A percentile compares a stretch with the other conserved stretches of the same genome.
phyloP scores from a whole-genome alignment of 2,797 vertebrate genomes.

The Todus mexicanus region DNA sequence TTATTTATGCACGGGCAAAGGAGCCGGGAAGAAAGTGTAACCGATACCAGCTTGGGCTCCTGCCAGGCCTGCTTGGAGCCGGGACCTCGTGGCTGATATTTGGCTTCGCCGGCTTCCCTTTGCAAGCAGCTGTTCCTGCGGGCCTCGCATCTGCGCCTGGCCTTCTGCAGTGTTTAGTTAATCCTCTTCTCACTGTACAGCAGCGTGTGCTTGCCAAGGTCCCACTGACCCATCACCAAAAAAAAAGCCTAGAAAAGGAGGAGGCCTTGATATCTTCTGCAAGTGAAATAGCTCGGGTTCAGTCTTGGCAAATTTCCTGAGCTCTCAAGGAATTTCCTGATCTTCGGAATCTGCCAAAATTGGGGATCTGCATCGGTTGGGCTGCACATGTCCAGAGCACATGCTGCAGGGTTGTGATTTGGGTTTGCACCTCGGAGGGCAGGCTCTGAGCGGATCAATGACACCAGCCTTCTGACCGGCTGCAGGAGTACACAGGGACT shows the following conservation, averaged over 20 bases:
- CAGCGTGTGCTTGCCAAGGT: constrained; percentile 5
- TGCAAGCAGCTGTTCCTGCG: constrained; percentile 47
- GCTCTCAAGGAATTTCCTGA: constrained; percentile 70
- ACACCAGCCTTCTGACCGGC: neutral
- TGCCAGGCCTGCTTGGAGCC: constrained; percentile 41
- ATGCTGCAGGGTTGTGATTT: neutral
- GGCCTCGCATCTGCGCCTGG: constrained; percentile 31
- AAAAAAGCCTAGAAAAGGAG: neutral
- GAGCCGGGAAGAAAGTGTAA: neutral
- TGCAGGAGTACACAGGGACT: neutral
- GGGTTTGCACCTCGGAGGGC: neutral
- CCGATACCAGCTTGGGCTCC: constrained; percentile 39
- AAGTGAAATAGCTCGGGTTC: constrained; percentile 46
- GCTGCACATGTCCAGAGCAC: neutral
- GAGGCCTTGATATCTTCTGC: constrained; percentile 51
- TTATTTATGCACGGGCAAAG: neutral
- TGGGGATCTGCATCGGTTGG: neutral
- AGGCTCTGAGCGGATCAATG: neutral
- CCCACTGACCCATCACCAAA: constrained; percentile 35
- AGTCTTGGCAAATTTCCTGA: constrained; percentile 55
- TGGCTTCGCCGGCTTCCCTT: constrained; percentile 9
- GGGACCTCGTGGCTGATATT: neutral
- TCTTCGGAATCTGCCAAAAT: constrained; percentile 46
- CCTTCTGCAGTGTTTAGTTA: neutral
- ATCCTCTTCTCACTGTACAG: constrained; percentile 16